phyloP scores from a whole-genome alignment of 2,113 vertebrate genomes.

The Herpetotheres cachinnans region DNA sequence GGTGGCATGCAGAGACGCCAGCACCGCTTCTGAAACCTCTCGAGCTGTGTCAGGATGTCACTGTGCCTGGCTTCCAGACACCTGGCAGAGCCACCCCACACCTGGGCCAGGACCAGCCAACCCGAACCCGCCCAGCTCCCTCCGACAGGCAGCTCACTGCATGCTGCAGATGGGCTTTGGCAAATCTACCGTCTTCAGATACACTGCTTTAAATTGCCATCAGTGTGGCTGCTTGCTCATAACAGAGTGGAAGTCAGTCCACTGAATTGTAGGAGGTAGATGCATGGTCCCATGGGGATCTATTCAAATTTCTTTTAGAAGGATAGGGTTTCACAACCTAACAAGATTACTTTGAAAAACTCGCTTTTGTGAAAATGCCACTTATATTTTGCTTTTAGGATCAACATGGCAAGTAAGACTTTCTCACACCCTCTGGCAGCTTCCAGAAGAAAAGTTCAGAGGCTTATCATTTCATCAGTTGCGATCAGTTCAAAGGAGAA shows the following conservation, averaged over 20 bases:
- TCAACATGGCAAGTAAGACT: slow-evolving; percentile 8
- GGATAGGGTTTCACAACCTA: neutral
- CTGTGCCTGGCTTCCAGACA: neutral
- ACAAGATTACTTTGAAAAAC: neutral
- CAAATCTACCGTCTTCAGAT: neutral
- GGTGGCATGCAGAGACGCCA: neutral
- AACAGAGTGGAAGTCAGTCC: neutral
- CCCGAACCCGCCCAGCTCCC: neutral
- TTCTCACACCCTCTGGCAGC: slow-evolving; percentile 27
- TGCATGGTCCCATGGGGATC: neutral
- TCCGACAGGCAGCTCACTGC: neutral
- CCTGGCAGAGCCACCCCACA: neutral
- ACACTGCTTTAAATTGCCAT: neutral
- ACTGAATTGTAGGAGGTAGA: neutral
- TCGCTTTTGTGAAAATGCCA: slow-evolving; percentile 2
- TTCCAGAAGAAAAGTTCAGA: slow-evolving; percentile 38
- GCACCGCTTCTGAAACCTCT: neutral
- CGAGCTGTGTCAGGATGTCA: accelerated
- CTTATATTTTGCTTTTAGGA: slow-evolving; percentile 14
- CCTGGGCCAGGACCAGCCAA: neutral
- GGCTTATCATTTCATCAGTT: neutral
- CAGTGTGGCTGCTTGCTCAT: neutral
- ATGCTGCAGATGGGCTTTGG: neutral
- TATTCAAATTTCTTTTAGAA: neutral
- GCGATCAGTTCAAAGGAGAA: neutral